These are phyloP conservation scores for Ruditapes philippinarum DNA, from an alignment of 1,140 invertebrate genomes.

Conservation along the genomic window DNA sequence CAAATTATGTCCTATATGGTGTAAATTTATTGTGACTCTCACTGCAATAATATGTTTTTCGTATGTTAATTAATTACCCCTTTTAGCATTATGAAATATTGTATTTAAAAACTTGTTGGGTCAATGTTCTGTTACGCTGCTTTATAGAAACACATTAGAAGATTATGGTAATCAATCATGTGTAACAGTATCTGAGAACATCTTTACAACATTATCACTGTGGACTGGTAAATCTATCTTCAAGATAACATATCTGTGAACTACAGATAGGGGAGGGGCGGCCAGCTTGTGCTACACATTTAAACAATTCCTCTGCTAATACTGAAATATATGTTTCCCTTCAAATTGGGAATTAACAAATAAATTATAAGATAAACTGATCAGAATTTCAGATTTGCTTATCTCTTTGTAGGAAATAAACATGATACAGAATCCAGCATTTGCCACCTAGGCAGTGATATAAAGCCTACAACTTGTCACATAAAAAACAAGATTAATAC, in stretches of 20 bases:
- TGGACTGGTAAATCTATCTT: conserved; percentile 8
- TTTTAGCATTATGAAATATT: no score
- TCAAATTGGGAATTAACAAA: conserved; percentile 23
- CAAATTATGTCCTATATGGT: no score
- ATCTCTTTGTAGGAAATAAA: conserved; percentile 11
- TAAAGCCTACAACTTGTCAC: no score
- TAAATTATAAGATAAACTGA: conserved; percentile 29
- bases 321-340: conserved; percentile 2
- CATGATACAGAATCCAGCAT: background rate
- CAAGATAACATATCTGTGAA: background rate
- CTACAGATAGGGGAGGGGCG: conserved; percentile 4
- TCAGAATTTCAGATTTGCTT: conserved; percentile 4
- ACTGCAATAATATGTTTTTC: no score
- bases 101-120: no score
- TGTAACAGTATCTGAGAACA: conserved; percentile 28
- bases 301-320: background rate
- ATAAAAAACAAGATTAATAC: no score
- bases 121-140: background rate
- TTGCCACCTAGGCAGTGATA: background rate
- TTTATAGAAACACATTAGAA: background rate
- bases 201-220: background rate
- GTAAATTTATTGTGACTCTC: no score
- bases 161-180: background rate
- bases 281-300: background rate
- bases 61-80: no score